Base-by-base conservation (phyloP, 2,888 invertebrate genomes). In the Malachius bipustulatus region DNA sequence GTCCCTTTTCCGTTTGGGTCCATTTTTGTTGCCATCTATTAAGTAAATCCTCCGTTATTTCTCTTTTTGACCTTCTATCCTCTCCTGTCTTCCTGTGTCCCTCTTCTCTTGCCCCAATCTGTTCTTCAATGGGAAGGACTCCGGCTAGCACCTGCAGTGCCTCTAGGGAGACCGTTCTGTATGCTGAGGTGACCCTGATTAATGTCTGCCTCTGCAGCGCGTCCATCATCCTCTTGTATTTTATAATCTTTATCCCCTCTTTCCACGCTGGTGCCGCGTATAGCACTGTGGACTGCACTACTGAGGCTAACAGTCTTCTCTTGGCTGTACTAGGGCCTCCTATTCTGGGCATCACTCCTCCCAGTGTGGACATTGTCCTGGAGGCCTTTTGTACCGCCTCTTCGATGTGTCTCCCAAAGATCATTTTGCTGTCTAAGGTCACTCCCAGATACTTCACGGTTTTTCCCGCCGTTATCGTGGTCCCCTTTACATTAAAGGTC, bases 391-490 rank as follows among this genome's bases (percentile, higher is more conserved):
- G 9, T 11, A 9, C 8, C 4, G 12, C 33, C 9, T 29, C 29
- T 6, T 33, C 9, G 4, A 33, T 29, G 12, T 33, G 33, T 6
- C 10, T 10, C 9, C 8, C 12, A n/a, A 10, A 33, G 10, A 9
- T 10, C 6, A 30, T 6, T n/a, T 33, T 29, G 8, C 12, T 29
- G 14, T 29, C 33, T 30, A 33, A 6, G 8, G 10, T 24, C 6
- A 33, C 33, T 9, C 28, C 33, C 26, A 33, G 27, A 14, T 33
- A 33, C n/a, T 12, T 29, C 8, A 33, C 9, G 28, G 9, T n/a
- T 11, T 26, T 6, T 8, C 6, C 13, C 11, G 28, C 30, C 11
- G 24, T 12, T 4, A 33, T n/a, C 11, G 4, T 9, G 6, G 9
- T 26, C 9, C 10, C 33, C 30, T 13, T 4, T 4, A 26, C 8